Percentiles rank a stretch among this genome's conserved stretches.
phyloP scores from a whole-genome alignment of 1,140 invertebrate genomes.

The Acromyrmex echinatior region DNA sequence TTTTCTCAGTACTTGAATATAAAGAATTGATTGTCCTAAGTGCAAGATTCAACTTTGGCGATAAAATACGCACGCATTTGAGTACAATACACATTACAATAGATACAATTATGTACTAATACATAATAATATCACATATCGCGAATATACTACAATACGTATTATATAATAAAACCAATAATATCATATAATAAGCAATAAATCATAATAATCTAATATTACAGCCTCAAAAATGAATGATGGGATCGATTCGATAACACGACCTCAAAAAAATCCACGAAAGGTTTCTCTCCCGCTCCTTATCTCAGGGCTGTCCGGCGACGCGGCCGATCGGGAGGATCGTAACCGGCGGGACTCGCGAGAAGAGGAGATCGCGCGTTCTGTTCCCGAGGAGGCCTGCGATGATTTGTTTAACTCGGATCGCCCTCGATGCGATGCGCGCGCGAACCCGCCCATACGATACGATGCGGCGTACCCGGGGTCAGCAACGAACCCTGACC shows the following conservation, averaged over 20 bases:
- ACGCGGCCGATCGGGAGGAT: conserved; percentile 47
- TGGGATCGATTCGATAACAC: not conserved
- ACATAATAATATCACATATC: too few relatives aligned
- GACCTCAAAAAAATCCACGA: not conserved
- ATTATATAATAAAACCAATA: not conserved
- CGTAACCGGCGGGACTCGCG: conserved; percentile 46
- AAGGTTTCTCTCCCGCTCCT: not conserved
- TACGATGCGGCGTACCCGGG: conserved; percentile 67
- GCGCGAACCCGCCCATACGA: conserved; percentile 77
- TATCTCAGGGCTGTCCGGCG: conserved; percentile 28
- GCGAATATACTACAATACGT: too few relatives aligned
- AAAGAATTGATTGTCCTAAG: not conserved
- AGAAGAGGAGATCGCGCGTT: conserved; percentile 57
- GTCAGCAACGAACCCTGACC: conserved; percentile 84
- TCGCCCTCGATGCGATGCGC: conserved; percentile 79
- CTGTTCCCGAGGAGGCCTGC: conserved; percentile 44
- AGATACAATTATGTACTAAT: too few relatives aligned
- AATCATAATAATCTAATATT: not conserved
- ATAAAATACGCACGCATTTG: not conserved
- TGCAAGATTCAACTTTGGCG: not conserved
- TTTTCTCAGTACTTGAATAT: not conserved
- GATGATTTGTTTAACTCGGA: conserved; percentile 85
- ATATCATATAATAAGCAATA: too few relatives aligned
- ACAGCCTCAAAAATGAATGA: not conserved
- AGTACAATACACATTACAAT: too few relatives aligned